Evolutionary conservation across 2,888 invertebrate species (phyloP), one percentile per base, ranked within the genome.

Genomic region (Antheraea yamamai): DNA sequence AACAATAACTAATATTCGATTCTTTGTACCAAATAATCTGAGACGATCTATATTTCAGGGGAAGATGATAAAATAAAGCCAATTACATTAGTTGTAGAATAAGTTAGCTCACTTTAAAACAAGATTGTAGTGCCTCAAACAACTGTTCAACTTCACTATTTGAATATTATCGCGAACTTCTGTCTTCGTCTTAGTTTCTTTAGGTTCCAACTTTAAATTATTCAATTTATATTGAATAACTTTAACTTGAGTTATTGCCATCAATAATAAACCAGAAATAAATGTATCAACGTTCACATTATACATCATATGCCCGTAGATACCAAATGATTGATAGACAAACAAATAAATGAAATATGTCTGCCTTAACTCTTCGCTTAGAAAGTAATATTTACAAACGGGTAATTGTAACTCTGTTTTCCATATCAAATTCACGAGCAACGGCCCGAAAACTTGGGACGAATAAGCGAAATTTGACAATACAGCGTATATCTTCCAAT

Each of bases 341-440:
- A 82, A 91, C 83, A 82, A 89, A 75, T 83, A 82, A 30, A 78
- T 47, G 77, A 89, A 92, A 82, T 90, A 89, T 3, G 81, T 79
- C 7, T 84, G 77, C 35, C 89, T 81, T 6, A 82, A 39, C 72
- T 90, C 85, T 18, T 89, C 87, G 35, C 81, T 85, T 74, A 94
- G 81, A 79, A 94, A 94, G 80, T 90, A 91, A 81, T 92, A 94
- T 79, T 88, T 87, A 79, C 90, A 91, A 78, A 93, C 83, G 2
- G 93, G 93, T 74, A 93, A 82, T 72, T 88, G 85, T 30, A 88
- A 73, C 18, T 83, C 78, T 4, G 83, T 83, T 26, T 82, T 81
- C 52, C 85, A 84, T 75, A 91, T 77, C 0, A 88, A 80, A 80
- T 87, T 78, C 4, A 81, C 30, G 7, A 90, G 51, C 76, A 90